Base-by-base conservation (phyloP, 2,113 vertebrate genomes). In the Pitta sordida region DNA sequence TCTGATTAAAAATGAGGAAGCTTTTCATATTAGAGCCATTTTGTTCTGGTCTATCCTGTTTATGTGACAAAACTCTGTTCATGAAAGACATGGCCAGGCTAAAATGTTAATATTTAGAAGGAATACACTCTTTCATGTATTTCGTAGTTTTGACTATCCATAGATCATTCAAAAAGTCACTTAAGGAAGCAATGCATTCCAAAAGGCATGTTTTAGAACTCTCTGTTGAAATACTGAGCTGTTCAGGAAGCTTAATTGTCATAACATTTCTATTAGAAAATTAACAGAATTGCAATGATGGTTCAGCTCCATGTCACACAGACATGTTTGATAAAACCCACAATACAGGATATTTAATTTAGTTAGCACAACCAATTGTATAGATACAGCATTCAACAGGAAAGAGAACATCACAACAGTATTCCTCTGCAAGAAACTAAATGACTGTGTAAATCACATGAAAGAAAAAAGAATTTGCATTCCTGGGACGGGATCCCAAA, bases 251-350 rank as follows among this genome's bases (percentile, higher is more conserved):
- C 58, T 52, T 86, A 88, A 86, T 76, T 96, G 96, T 97, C 96
- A 96, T 93, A 97, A 97, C 75, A 97, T 94, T 96, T 97, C 87
- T 88, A 36, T 64, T 85, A 89, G 77, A 97, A 95, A 93, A 95
- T 87, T 83, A 95, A 95, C 91, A 95, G 92, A 85, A 93, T 93
- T 80, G 65, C 2, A 4, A 44, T 69, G 84, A 90, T 74, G 41
- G 49, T 64, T 83, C 74, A 80, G 67, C 62, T 93, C 70, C 36
- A 21, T 41, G 86, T 91, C 93, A 92, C 46, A 75, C 17, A 75
- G 90, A 41, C 2, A 36, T 11, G 67, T 93, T 96, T 95, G 95
- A 96, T 73, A 94, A 69, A 97, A 95, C 24, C 80, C 95, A 97
- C n/a, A 65, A 52, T 85, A 90, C 93, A 93, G 95, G 94, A 96